Evolutionary conservation across 2,888 invertebrate species (phyloP), one percentile per base, ranked within the genome.

Genomic region (Drosophila maculinotata): DNA sequence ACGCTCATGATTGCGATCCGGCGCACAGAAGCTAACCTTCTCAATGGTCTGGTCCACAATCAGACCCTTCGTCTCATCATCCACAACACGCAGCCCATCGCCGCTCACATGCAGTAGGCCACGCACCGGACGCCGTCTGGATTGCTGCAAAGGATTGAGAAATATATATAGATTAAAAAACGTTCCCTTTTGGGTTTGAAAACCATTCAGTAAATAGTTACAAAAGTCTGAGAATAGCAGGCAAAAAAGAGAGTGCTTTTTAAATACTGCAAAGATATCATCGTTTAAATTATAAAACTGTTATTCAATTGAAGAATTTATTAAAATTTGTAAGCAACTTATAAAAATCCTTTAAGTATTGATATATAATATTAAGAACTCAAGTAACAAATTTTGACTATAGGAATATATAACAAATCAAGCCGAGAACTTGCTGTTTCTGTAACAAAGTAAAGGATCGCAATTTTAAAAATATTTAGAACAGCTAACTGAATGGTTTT

Each of bases 21-120:
- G 99, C 6, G 99, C 99, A 92, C 99, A 99, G 92, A 99, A 99
- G n/a, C 99, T 99, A 3, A 99, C 99, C 92, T 99, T 99, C 92
- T 99, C 99, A 69, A 99, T 99, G 20, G 99, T 99, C 93, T 99
- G 99, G 92, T 99, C 99, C 31, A 99, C 99, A 78, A 99, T 97
- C 72, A 99, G 94, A 28, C 99, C 99, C 92, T 99, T 99, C 26
- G 98, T 99, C 91, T 99, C 98, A 89, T 99, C 99, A 91, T 99
- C 99, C 1, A 99, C 99, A 3, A 99, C 99, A 20, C 99, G 94
- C 38, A 99, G 93, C 0, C 99, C 99, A 91, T 99, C 99, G 3
- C 97, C 98, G 80, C 97, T 97, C 3, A 98, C 96, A 91, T 97
- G 97, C 15, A 98, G 93, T 69, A 97, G 94, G 3, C 97, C 97